Base-by-base conservation (phyloP, 2,888 invertebrate species). In the Orthonevra nobilis region DNA sequence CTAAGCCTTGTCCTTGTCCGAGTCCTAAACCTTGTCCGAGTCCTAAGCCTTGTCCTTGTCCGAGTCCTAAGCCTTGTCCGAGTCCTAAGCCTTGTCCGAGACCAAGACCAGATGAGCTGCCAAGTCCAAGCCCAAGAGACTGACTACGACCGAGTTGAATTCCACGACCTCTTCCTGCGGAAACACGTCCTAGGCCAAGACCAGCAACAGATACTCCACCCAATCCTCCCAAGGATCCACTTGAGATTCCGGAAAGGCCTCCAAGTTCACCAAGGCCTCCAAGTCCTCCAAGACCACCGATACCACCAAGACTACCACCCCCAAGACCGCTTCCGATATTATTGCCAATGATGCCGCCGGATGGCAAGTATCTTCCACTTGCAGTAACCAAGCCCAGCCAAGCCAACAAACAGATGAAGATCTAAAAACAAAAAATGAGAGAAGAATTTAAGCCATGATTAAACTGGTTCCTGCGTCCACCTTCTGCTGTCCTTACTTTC, bases 371-470 rank as follows among this genome's bases (percentile, higher is more conserved):
- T 30, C 69, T 63, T 5, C 56, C 38, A 10, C 79, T 79, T 36
- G 83, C 83, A 3, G 32, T 61, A 4, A 40, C 83, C 2, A 52
- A 20, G 0, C 75, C 81, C 42, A 82, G 44, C 19, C 44, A 69
- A 6, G 79, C 81, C 58, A 82, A 20, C 23, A 82, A 12, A 52
- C 73, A 83, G 42, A 83, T 56, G 30, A 82, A 82, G 10, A 50
- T 15, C 83, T 83, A 20, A 9, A 68, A 46, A 12, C 3, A 38
- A 46, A 23, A 5, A 23, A 23, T 5, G 23, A 5, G n/a, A n/a
- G n/a, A 38, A 19, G 4, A 26, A 5, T 17, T 3, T 3, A 26
- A 44, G 36, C 32, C 19, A 19, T n/a, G n/a, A 23, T 34, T 17
- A 69, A 4, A 1, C 6, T 0, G 28, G 19, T 2, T 23, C 17